Base-by-base conservation (phyloP, 2,797 vertebrate species). In the Hephaestus fuliginosus region DNA sequence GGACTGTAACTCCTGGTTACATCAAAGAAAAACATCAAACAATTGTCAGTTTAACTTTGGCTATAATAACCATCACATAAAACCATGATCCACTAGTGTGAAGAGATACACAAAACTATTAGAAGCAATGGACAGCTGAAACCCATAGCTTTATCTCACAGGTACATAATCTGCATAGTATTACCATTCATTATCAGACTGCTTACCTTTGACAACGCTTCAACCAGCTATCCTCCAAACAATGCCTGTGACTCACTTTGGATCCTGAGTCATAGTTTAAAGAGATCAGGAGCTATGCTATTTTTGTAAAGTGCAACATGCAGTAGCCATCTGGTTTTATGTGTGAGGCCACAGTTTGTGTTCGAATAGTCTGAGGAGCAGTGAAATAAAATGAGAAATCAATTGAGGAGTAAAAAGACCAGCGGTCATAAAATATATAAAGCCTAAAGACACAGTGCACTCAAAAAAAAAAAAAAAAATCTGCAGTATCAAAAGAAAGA, bases 341-440 rank as follows among this genome's bases (percentile, higher is more conserved):
- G 68, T 48, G 57, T 62, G 57, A 58, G 70, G 41, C 36, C 56
- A 36, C 53, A 10, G 25, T 76, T 73, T 55, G 66, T 70, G n/a
- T 22, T 55, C 14, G 17, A 62, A 58, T 18, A 55, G 46, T 66
- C 64, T 49, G n/a, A 82, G 46, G 44, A 44, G 73, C 61, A 30
- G 58, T 30, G 49, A 70, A 69, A 61, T 48, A 74, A 78, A 78
- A 55, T 71, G 10, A 48, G 28, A 73, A 75, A 84, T 81, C 66
- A 67, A 68, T 51, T 64, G 41, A 70, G 53, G 39, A 20, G 48
- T 48, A 8, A 58, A 73, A 81, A 57, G 30, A 43, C n/a, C 56
- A 52, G 48, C 1, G 3, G 52, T 49, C 36, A 30, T 33, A 49
- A 1, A 63, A 22, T 46, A 46, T 41, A 70, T 67, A 30, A 58